Conservation (phyloP, 2,797 vertebrate genomes). For the Antennarius maculatus region DNA sequence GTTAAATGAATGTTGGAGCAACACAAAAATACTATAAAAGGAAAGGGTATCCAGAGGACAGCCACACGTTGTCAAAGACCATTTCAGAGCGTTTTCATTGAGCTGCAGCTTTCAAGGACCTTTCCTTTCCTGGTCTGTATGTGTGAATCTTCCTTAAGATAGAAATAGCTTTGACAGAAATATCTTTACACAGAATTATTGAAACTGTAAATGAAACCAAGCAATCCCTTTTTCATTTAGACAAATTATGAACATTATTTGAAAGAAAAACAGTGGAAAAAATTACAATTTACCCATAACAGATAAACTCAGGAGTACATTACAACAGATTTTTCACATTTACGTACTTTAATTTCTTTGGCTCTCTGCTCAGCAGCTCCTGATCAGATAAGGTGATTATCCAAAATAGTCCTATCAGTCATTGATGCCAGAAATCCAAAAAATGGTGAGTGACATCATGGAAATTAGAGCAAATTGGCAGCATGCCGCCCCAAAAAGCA, state of each 20-base stretch:
- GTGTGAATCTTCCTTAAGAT: no score
- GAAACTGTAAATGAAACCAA: constrained; percentile 38
- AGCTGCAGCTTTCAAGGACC: constrained; percentile 15
- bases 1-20: constrained; percentile 10
- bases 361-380: constrained; percentile 52
- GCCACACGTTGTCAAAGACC: constrained; percentile 27
- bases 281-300: constrained; percentile 22
- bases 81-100: neutral
- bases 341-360: constrained; percentile 33
- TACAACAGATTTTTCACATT: constrained; percentile 45
- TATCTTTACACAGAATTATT: constrained; percentile 1
- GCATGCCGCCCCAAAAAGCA: constrained; percentile 55
- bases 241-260: constrained; percentile 38
- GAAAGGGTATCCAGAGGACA: constrained; percentile 28
- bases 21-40: constrained; percentile 29
- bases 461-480: constrained; percentile 54
- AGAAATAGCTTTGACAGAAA: no score
- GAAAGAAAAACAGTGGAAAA: constrained; percentile 17
- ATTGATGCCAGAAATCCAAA: constrained; percentile 34
- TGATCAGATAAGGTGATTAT: constrained; percentile 73
- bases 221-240: constrained; percentile 32
- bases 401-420: constrained; percentile 65
- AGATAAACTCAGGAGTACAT: constrained; percentile 30
- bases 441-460: constrained; percentile 68
- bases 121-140: constrained; percentile 1